These are phyloP conservation scores for Limnodromus scolopaceus DNA, from an alignment of 2,797 vertebrate species.

Conservation along the genomic window DNA sequence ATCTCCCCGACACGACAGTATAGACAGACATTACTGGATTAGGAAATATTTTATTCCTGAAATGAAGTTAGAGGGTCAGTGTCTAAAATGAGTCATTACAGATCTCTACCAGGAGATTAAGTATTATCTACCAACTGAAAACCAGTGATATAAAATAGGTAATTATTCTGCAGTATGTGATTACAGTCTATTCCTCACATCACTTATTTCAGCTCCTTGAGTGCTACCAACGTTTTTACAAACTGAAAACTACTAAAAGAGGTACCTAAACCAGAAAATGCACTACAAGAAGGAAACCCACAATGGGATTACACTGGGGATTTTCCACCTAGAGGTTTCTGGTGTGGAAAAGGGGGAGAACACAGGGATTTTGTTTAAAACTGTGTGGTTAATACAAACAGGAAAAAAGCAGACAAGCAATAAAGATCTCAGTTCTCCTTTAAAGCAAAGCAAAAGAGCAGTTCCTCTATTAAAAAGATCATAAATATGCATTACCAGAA, in stretches of 20 bases:
- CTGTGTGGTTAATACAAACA: neutral
- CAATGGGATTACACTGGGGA: neutral
- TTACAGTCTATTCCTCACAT: conserved; percentile 21
- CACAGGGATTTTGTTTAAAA: neutral
- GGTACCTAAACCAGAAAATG: neutral
- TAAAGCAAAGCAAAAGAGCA: neutral
- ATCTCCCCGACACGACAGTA: conserved; percentile 27
- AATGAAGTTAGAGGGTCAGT: conserved; percentile 67
- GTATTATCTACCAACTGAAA: conserved; percentile 54
- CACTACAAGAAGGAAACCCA: neutral
- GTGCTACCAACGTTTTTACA: neutral
- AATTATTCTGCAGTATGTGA: conserved; percentile 47
- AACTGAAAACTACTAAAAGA: neutral
- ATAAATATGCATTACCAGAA: neutral
- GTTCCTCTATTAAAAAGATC: neutral
- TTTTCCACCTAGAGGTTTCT: neutral
- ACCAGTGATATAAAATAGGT: conserved; percentile 25
- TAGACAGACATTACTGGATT: conserved; percentile 56
- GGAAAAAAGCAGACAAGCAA: neutral
- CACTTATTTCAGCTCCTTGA: neutral
- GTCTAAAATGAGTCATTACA: conserved; percentile 57
- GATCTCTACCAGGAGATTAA: conserved; percentile 63
- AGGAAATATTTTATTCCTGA: conserved; percentile 65
- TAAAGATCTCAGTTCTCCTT: neutral
- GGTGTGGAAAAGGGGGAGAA: neutral